These are phyloP conservation scores for Drosophila bocki DNA, from an alignment of 1,140 invertebrate genomes.

Conservation along the genomic window DNA sequence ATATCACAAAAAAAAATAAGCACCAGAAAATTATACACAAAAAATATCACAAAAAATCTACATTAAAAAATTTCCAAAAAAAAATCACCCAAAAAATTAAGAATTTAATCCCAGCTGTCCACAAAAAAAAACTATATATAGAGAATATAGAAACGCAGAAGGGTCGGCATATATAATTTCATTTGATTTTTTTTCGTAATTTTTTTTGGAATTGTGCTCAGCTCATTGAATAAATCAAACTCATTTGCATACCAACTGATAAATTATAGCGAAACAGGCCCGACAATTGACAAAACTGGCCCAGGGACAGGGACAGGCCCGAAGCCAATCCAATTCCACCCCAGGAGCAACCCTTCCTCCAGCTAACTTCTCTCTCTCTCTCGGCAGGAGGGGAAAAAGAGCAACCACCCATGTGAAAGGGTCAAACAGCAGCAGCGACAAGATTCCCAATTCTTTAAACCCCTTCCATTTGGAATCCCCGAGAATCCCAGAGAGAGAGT, in stretches of 20 bases:
- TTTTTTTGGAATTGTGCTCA: constrained; percentile 64
- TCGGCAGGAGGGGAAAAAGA: constrained; percentile 16
- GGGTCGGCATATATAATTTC: constrained; percentile 55
- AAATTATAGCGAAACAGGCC: constrained; percentile 75
- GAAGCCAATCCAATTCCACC: constrained; percentile 57
- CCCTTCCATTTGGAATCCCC: too few relatives aligned
- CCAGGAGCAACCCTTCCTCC: constrained; percentile 33
- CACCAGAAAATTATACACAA: not conserved
- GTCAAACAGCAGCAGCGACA: constrained; percentile 35
- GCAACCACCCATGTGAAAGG: constrained; percentile 51
- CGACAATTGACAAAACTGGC: constrained; percentile 75
- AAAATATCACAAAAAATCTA: not conserved
- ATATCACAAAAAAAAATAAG: not conserved
- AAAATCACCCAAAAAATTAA: constrained; percentile 3
- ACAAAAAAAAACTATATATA: constrained; percentile 36
- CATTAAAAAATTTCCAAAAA: constrained; percentile 6
- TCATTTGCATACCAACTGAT: constrained; percentile 83
- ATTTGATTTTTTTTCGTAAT: constrained; percentile 29
- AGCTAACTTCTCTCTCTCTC: not conserved
- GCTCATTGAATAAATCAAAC: constrained; percentile 84
- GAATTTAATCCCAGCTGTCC: constrained; percentile 59
- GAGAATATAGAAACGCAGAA: constrained; percentile 15
- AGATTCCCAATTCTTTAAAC: constrained; percentile 1
- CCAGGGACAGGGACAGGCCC: constrained; percentile 13
- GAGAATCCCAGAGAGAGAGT: constrained; percentile 12